Conservation (phyloP, 1,140 invertebrate genomes). For the Chelonus insularis region DNA sequence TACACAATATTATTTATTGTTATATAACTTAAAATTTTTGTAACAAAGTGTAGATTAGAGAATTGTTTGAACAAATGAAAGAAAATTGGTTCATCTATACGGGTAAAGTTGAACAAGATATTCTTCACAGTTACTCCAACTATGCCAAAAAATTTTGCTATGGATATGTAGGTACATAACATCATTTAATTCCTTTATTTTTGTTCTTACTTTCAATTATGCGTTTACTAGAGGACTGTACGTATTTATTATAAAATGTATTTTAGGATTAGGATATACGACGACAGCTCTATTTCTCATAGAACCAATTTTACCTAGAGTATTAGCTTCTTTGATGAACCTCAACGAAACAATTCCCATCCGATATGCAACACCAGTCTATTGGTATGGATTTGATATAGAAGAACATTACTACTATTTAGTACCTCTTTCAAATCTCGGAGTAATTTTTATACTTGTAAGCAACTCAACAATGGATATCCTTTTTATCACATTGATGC, state of each 20-base stretch:
- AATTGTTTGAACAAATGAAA: background rate
- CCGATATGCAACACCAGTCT: background rate
- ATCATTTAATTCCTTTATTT: background rate
- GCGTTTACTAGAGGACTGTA: background rate
- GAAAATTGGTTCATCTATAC: background rate
- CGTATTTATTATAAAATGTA: background rate
- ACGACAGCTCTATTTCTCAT: background rate
- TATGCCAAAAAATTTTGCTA: background rate
- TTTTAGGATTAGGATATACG: background rate
- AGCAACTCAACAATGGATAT: background rate
- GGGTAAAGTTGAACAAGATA: background rate
- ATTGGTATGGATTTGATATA: background rate
- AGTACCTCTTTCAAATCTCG: background rate
- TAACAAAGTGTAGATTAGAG: background rate
- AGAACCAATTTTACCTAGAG: background rate
- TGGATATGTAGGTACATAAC: background rate
- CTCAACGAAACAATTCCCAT: background rate
- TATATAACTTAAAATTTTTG: background rate
- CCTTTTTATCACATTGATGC: conserved; percentile 10
- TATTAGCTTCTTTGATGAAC: background rate
- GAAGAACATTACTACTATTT: background rate
- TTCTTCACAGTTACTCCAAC: background rate
- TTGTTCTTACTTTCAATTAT: too few relatives aligned
- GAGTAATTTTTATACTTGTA: background rate
- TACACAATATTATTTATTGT: background rate